Evolutionary conservation across 2,113 vertebrate genomes (phyloP), one percentile per base, ranked within the genome.

Genomic region (Geothlypis trichas): DNA sequence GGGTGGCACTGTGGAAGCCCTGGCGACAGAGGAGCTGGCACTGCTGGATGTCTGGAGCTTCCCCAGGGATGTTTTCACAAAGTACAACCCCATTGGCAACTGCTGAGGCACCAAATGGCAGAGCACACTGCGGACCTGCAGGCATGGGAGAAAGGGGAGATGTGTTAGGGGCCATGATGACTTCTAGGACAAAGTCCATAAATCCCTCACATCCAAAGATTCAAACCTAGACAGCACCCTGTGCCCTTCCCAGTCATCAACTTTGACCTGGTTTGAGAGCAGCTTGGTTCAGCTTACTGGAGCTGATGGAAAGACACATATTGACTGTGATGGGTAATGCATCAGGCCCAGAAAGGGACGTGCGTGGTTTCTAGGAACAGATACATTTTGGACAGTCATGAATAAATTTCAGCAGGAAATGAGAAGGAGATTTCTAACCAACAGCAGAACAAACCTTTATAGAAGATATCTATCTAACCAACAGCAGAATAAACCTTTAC

Each of bases 11-110:
- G 46, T 86, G 88, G 96, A 98, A 99, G 93, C 98, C 98, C 59
- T 88, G 97, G 72, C 90, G 96, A 96, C 99, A 99, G 67, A 78
- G 2, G 47, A 99, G 95, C 37, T 91, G 81, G 88, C 99, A 99
- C 83, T 93, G 96, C 92, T 98, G 98, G 33, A 69, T 62, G 47
- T 93, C 87, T 16, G 61, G 81, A 10, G 84, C 96, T 24, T 59
- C 55, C 8, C 80, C 93, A 22, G 80, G 77, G 5, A 58, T 1
- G 8, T 95, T 87, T 19, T 49, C 91, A 90, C 99, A 99, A 49
- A 98, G 82, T 5, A 99, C 54, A 15, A 97, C 97, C 86, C 99
- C 99, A 1, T 98, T 97, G 96, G 96, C 88, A 90, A 98, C 11
- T 22, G 59, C 35, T 9, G 89, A 47, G 46, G 80, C 47, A 19